Evolutionary conservation across 2,113 vertebrate species (phyloP).

Genomic region (Carettochelys insculpta): DNA sequence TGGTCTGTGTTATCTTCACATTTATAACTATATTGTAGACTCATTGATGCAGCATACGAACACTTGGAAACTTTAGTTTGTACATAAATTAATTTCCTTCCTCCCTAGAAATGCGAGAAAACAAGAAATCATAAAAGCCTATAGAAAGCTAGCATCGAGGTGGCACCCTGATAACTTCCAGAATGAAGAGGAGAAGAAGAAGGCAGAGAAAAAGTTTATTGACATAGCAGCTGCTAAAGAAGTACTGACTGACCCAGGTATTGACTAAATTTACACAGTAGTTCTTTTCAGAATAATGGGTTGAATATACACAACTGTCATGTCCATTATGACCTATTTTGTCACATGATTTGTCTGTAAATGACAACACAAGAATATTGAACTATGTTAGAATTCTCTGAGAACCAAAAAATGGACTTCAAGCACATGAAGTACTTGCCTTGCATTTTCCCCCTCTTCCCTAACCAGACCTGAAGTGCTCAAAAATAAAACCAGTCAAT

Average conservation of each 20-base stretch:
- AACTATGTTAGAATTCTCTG: not conserved
- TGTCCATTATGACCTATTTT: not conserved
- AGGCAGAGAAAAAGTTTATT: slow-evolving; percentile 97
- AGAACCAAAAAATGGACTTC: not conserved
- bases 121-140: slow-evolving; percentile 97
- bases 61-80: not conserved
- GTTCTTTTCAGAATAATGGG: not conserved
- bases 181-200: slow-evolving; percentile 93
- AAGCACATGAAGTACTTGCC: not conserved
- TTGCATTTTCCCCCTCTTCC: not conserved
- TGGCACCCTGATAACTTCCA: slow-evolving; percentile 99
- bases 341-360: not conserved
- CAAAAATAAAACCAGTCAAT: not conserved
- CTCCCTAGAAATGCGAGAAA: slow-evolving; percentile 91
- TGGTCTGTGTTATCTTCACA: not conserved
- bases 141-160: slow-evolving; percentile 93
- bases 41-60: not conserved
- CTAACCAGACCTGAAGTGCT: too few relatives aligned
- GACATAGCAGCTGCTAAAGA: slow-evolving; percentile 98
- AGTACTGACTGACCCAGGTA: slow-evolving; percentile 97
- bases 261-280: not conserved
- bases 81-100: not conserved
- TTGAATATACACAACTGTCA: not conserved
- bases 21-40: not conserved
- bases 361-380: not conserved